Evolutionary conservation across 2,113 vertebrate species (phyloP).

Genomic region (Hystrix cristata): DNA sequence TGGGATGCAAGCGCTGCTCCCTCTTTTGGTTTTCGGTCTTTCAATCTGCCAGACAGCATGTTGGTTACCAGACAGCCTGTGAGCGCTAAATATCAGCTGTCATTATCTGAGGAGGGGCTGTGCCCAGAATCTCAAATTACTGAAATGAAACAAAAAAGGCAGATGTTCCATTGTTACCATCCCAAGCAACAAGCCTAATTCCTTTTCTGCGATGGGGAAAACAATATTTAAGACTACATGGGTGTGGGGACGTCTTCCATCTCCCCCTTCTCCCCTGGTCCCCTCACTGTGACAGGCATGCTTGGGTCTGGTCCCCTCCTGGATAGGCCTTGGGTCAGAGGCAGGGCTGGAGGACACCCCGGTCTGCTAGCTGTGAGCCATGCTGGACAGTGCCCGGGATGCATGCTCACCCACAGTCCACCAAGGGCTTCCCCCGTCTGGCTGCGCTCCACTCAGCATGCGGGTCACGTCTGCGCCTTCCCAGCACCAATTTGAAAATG

Average conservation of each 20-base stretch:
- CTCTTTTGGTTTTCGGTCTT: neutral
- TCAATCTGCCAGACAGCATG: neutral
- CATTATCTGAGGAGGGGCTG: neutral
- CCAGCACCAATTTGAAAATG: constrained; percentile 83
- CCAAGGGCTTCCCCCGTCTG: constrained; percentile 63
- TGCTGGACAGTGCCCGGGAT: constrained; percentile 62
- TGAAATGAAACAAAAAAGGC: constrained; percentile 65
- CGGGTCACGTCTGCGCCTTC: constrained; percentile 78
- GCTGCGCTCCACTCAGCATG: constrained; percentile 76
- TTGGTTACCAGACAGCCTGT: neutral
- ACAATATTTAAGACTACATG: constrained; percentile 40
- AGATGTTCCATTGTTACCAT: constrained; percentile 42
- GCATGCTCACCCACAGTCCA: constrained; percentile 77
- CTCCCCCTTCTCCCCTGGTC: no score
- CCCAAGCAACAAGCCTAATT: constrained; percentile 44
- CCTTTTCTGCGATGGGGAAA: constrained; percentile 2
- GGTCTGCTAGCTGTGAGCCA: constrained; percentile 52
- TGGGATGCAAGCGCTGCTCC: neutral
- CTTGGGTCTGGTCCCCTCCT: constrained; percentile 49
- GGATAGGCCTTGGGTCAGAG: constrained; percentile 38
- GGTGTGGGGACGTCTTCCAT: neutral
- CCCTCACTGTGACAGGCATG: neutral
- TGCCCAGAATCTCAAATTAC: constrained; percentile 24
- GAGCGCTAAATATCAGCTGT: constrained; percentile 57
- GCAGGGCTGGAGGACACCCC: constrained; percentile 42